Base-by-base conservation (phyloP, 2,888 invertebrate genomes). In the Eristalinus sepulchralis region DNA sequence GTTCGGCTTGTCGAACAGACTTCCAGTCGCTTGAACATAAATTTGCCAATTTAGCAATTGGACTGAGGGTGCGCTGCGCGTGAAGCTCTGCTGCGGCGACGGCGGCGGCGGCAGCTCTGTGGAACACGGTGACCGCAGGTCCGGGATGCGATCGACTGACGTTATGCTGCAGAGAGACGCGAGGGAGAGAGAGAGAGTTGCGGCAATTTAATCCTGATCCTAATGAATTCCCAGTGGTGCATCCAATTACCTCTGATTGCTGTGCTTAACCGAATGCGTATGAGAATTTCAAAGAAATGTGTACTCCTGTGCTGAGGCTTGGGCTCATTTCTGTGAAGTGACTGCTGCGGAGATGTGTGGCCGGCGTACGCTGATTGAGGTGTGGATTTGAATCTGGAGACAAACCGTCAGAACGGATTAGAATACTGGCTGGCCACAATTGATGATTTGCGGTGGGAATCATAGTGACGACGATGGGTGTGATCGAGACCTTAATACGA, bases 171-270 rank as follows among this genome's bases (percentile, higher is more conserved):
- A 39, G 60, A 33, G 68, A 60, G 78, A 59, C 5, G n/a, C 11
- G 39, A 36, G n/a, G 10, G 39, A 39, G 39, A 39, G 13, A 17
- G 47, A 47, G 47, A 75, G 83, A 83, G 67, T 62, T 76, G 76
- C 60, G 64, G 83, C 72, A 78, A 86, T 83, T 86, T 79, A 66
- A 78, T 86, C 76, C 83, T 83, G 86, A 63, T 66, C 78, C 82
- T 86, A 86, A 86, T 86, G 86, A 83, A 83, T 79, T 78, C 83
- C 83, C 75, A 83, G 68, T 78, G 85, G 77, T 66, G 85, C 63
- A 79, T 75, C 86, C 86, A 86, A 86, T 86, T 86, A 86, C 78
- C 70, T 53, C 34, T 86, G 86, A 86, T 86, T 86, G 86, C 86
- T 53, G 78, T 71, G 86, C 78, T 86, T 79, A 86, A 76, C 70